These are phyloP conservation scores for Parazoanthus atlanticus DNA, from an alignment of 92 coral and sea anemone genomes.

Conservation along the genomic window DNA sequence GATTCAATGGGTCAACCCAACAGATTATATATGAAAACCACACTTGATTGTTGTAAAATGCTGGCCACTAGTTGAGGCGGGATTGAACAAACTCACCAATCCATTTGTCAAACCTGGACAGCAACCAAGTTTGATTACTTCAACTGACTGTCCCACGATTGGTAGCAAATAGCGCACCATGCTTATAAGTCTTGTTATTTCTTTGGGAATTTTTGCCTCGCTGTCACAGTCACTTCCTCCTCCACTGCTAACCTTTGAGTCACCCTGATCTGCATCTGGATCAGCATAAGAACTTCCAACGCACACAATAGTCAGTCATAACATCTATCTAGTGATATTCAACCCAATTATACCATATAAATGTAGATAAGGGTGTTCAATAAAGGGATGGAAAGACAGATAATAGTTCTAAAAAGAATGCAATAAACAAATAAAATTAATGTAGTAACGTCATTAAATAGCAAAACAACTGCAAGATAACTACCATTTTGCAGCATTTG, in stretches of 20 bases:
- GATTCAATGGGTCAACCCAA: too few relatives aligned
- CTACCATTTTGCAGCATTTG: too few relatives aligned
- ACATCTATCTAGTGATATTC: not conserved
- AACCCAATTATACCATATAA: too few relatives aligned
- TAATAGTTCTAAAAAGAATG: too few relatives aligned
- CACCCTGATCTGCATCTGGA: slow-evolving; percentile 79
- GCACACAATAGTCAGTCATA: slow-evolving; percentile 24
- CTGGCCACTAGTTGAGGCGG: too few relatives aligned
- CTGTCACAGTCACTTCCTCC: slow-evolving; percentile 53
- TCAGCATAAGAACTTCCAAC: slow-evolving; percentile 77
- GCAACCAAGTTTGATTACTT: slow-evolving; percentile 82
- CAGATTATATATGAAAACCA: too few relatives aligned
- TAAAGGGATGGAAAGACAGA: too few relatives aligned
- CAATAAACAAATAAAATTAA: too few relatives aligned
- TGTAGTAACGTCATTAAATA: too few relatives aligned
- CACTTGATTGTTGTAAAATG: too few relatives aligned
- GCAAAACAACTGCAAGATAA: too few relatives aligned
- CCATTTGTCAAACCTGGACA: slow-evolving; percentile 96
- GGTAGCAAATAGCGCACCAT: slow-evolving; percentile 92
- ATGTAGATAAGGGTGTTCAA: too few relatives aligned
- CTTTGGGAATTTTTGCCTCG: slow-evolving; percentile 48
- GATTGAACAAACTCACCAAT: slow-evolving; percentile 72
- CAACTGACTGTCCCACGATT: slow-evolving; percentile 79
- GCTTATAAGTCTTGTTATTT: slow-evolving; percentile 73
- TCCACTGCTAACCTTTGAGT: slow-evolving; percentile 59